phyloP scores from a whole-genome alignment of 2,113 vertebrate genomes.

The Paracyprichromis sp. region DNA sequence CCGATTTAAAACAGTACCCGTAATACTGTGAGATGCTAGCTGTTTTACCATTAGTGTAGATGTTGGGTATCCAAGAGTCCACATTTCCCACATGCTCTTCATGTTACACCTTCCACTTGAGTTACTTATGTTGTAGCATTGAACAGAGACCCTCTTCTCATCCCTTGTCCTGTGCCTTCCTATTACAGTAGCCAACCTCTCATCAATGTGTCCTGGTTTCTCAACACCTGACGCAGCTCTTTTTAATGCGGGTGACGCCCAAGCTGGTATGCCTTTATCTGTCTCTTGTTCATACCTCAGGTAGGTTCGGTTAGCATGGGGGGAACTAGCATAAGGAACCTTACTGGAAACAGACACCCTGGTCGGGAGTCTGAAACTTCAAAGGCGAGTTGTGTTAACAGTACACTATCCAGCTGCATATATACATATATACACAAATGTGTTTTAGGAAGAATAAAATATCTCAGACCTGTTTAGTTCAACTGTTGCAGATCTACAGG shows the following conservation, averaged over 20 bases:
- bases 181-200: accelerated
- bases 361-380: not conserved
- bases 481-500: no score
- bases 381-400: not conserved
- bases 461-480: not conserved
- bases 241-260: accelerated
- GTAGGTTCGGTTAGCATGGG: accelerated
- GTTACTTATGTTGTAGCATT: not conserved
- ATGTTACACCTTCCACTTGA: not conserved
- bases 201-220: not conserved
- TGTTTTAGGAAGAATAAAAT: not conserved
- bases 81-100: not conserved
- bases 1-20: accelerated
- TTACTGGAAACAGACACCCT: not conserved
- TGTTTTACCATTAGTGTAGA: accelerated
- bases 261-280: not conserved
- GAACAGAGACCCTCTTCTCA: not conserved
- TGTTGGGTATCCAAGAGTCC: not conserved
- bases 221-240: not conserved
- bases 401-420: not conserved
- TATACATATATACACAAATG: not conserved
- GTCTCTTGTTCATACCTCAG: not conserved
- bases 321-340: accelerated
- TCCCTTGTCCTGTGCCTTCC: accelerated
- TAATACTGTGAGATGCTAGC: not conserved